Evolutionary conservation across 2,797 vertebrate species (phyloP), one percentile per base, ranked within the genome.

Genomic region (Chelon labrosus): DNA sequence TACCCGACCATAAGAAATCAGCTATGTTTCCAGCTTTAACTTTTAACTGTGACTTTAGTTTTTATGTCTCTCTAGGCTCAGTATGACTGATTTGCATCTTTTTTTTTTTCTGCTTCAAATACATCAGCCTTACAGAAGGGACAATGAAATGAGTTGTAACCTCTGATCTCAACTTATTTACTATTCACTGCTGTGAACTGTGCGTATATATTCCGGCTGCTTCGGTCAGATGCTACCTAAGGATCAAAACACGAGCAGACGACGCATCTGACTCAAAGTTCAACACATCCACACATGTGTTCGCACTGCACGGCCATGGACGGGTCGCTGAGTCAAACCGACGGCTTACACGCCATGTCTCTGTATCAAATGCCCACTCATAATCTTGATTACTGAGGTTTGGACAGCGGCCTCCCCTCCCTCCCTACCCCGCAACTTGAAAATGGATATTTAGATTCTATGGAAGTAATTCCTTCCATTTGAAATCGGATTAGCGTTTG

Each of bases 401-500:
- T 80, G 65, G 69, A 75, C 62, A 79, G 37, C 49, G 25, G 7
- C 51, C 70, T 22, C n/a, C n/a, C n/a, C n/a, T n/a, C n/a, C n/a
- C 22, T 22, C 1, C 22, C 22, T 22, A 1, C 71, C 58, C n/a
- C 37, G 65, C 64, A 72, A 58, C 68, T 81, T 10, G 12, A 61
- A 59, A 77, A 79, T 44, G 59, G 78, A 78, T 68, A 56, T 75
- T 77, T 52, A 70, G 76, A 80, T 75, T 80, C 64, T 85, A 87
- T 83, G 81, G 75, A 73, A 72, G 73, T 75, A 59, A 76, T 60
- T 74, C 19, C 64, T 22, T 75, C 72, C 85, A 78, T 85, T 82
- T 77, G 83, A 82, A 92, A 89, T 91, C 65, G 63, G 84, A 93
- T 93, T 91, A 90, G 82, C 1, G 79, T 88, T 89, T 86, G 72